Base-by-base conservation (phyloP, 1,140 invertebrate genomes). In the Ceratina australensis region DNA sequence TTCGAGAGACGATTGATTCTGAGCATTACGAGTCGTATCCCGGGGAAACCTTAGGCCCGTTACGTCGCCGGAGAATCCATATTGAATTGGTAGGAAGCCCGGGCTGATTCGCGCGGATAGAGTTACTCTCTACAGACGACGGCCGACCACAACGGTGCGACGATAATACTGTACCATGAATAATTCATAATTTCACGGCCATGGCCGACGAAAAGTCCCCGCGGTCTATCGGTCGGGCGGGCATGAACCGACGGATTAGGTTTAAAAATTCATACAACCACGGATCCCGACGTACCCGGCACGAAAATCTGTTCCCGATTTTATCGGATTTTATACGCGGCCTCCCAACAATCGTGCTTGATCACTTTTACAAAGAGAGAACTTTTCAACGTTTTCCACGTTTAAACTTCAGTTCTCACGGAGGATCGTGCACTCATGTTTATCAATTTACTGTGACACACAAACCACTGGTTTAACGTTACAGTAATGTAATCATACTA, bases 141-240 rank as follows among this genome's bases (percentile, higher is more conserved):
- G 72, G 79, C 24, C 26, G 8, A 20, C n/a, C 50, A 80, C 79
- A 83, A 81, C 72, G 82, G 83, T 72, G 87, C 88, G 86, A 87
- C 83, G 87, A 89, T 89, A 89, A 90, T 87, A 82, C 71, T 66
- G 22, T 71, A 42, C 33, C 33, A 88, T 90, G 87, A 90, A 90
- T 90, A 86, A 90, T 90, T 89, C 86, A 87, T 75, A 47, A 67
- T 83, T 83, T 87, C 84, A 86, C 85, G 71, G 52, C 13, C 33
- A 49, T 77, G 60, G 49, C 67, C 59, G 42, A n/a, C 73, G 82
- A 61, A 69, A 59, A 71, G 81, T 74, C 75, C 63, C 52, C 56
- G 56, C 57, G 56, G 61, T 57, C 66, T 16, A 8, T 5, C 7
- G 18, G 18, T 33, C 18, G 52, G 33, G 0, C 33, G 33, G 33